Percentiles rank a stretch among this genome's conserved stretches.
Evolutionary conservation across 2,113 vertebrate species (phyloP).

Genomic region (Nipponia nippon): DNA sequence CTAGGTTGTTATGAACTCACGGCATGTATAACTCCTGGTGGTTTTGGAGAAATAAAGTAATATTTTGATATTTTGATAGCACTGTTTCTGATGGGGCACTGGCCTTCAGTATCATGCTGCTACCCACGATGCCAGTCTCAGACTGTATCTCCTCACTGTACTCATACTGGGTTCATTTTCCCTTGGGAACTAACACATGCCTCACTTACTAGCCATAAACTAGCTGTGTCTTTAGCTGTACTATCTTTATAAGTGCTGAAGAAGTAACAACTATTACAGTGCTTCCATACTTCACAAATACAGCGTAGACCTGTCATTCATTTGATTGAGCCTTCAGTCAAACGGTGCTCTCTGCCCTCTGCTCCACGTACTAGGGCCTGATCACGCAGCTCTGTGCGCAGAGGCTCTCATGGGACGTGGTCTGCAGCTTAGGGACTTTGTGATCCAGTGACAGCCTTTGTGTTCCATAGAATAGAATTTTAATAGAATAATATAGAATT

Average conservation of each 20-base stretch:
- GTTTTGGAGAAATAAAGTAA: not conserved
- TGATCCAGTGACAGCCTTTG: not conserved
- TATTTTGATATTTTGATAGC: not conserved
- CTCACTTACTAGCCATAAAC: not conserved
- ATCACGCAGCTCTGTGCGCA: not conserved
- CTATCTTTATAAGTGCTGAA: not conserved
- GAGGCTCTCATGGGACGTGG: not conserved
- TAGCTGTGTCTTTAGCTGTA: not conserved
- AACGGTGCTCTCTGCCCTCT: not conserved
- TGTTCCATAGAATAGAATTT: not conserved
- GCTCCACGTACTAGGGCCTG: not conserved
- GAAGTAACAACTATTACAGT: not conserved
- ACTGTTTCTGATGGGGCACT: not conserved
- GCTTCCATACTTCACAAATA: not conserved
- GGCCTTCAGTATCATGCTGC: not conserved
- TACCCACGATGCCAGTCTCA: not conserved
- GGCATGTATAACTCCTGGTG: not conserved
- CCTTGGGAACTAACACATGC: not conserved
- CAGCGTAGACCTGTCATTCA: fast-evolving
- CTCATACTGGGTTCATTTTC: not conserved
- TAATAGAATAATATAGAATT: not conserved
- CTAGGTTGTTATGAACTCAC: not conserved
- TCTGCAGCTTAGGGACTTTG: not conserved
- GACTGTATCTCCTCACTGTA: not conserved
- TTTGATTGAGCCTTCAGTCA: not conserved